Base-by-base conservation (phyloP, 2,113 vertebrate species). In the Hydrochoerus hydrochaeris region DNA sequence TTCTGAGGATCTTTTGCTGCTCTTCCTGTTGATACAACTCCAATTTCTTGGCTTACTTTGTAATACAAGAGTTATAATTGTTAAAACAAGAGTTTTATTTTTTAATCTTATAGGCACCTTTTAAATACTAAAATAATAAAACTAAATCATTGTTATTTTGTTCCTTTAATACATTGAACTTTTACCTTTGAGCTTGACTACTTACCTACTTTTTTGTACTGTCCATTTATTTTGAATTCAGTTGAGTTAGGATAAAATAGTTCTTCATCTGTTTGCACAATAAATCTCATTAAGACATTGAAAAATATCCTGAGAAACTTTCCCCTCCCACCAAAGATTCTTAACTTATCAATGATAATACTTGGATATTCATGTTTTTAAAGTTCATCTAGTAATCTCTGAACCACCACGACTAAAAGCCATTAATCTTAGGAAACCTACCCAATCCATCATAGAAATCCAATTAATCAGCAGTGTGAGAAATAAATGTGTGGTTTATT, bases 41-140 rank as follows among this genome's bases (percentile, higher is more conserved):
- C n/a, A 73, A 22, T 87, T 90, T 83, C 24, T 90, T 94, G 38
- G 32, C 26, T 82, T 71, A 89, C 38, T 13, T 85, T 71, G 67
- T 91, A 38, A 58, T 69, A 63, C 0, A 22, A 22, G 13, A 38
- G 9, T 82, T 57, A 75, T 32, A 85, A 57, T 81, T 91, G 6
- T 92, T 85, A 52, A 52, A 52, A 52, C 49, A 52, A 52, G 49
- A 28, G 22, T 85, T 81, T 84, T n/a, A 32, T 49, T 83, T 92
- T 77, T 62, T 11, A 20, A 1, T 80, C 10, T 38, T 52, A 30
- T 49, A 41, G 26, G n/a, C 1, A 8, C 63, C 2, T 63, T 85
- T 62, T 94, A 52, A 49, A 16, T 19, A 41, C 35, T 88, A 80
- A 78, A 91, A 88, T 91, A 85, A 73, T 60, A 35, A 90, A 94